Evolutionary conservation across 2,797 vertebrate genomes (phyloP).

Genomic region (Cossypha heuglini): DNA sequence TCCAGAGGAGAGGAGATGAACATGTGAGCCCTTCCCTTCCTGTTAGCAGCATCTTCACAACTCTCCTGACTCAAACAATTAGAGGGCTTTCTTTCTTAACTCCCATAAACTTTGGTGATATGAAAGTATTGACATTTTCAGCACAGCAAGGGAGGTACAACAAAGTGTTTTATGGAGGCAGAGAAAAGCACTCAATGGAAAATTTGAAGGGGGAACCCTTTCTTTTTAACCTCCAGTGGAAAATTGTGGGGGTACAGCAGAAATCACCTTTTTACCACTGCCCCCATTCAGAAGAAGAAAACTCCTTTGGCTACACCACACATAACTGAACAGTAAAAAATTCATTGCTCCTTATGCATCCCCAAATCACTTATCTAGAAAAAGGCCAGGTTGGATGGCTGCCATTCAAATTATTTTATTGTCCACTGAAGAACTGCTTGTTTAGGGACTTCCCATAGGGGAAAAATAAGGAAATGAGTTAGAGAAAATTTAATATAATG

Average conservation of each 20-base stretch:
- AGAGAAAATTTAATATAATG: conserved; percentile 63
- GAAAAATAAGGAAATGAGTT: conserved; percentile 71
- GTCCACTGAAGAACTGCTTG: conserved; percentile 12
- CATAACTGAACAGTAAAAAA: background rate
- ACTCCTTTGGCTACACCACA: background rate
- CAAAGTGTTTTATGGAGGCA: conserved; percentile 19
- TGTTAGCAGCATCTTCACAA: background rate
- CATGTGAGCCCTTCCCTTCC: background rate
- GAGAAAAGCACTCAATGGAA: conserved; percentile 24
- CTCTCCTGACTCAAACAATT: background rate
- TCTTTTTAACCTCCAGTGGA: background rate
- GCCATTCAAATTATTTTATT: conserved; percentile 47
- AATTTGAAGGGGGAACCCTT: background rate
- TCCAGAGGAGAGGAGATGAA: background rate
- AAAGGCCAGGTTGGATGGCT: background rate
- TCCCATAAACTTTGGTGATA: background rate
- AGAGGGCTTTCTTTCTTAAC: background rate
- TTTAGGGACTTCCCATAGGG: conserved; percentile 50
- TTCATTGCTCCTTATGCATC: background rate
- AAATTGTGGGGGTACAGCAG: background rate
- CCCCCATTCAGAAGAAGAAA: background rate
- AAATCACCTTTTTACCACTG: conserved; percentile 1
- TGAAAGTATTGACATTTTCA: conserved; percentile 35
- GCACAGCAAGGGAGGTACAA: background rate
- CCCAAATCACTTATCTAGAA: background rate